Evolutionary conservation across 1,140 invertebrate genomes (phyloP).

Genomic region (Drosophila burlai): DNA sequence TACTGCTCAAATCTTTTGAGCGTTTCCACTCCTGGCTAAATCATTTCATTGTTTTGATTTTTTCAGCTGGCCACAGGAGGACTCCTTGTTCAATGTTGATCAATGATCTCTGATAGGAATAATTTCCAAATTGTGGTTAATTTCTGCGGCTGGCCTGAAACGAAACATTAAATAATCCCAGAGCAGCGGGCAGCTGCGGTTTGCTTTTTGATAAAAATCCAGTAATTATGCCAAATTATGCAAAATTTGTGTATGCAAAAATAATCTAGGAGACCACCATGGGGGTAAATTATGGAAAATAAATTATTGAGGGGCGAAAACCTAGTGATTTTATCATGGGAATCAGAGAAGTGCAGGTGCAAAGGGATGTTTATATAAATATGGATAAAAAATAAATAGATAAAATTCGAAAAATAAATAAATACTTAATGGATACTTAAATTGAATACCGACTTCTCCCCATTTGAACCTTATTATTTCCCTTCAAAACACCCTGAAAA

Average conservation of each 20-base stretch:
- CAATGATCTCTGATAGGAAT: constrained; percentile 41
- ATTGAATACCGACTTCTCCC: background rate
- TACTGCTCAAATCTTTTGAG: constrained; percentile 40
- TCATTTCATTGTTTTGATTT: constrained; percentile 35
- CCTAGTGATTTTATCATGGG: background rate
- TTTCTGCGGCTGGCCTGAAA: constrained; percentile 30
- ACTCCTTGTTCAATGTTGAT: constrained; percentile 42
- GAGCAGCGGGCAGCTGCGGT: constrained; percentile 46
- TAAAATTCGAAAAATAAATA: background rate
- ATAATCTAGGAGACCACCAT: constrained; percentile 15
- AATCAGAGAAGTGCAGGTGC: background rate
- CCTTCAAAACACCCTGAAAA: constrained; percentile 22
- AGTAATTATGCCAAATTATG: constrained; percentile 4
- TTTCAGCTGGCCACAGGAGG: constrained; percentile 28
- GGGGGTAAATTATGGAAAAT: background rate
- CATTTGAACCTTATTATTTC: background rate
- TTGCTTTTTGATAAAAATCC: constrained; percentile 25
- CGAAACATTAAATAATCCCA: constrained; percentile 1
- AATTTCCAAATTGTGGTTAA: constrained; percentile 37
- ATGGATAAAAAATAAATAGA: no score
- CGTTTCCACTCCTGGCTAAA: constrained; percentile 29
- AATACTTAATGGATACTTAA: background rate
- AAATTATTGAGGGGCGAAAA: background rate
- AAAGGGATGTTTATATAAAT: background rate
- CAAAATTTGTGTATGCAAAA: constrained; percentile 15